Evolutionary conservation across 2,113 vertebrate species (phyloP).

Genomic region (Tachysurus vachellii): DNA sequence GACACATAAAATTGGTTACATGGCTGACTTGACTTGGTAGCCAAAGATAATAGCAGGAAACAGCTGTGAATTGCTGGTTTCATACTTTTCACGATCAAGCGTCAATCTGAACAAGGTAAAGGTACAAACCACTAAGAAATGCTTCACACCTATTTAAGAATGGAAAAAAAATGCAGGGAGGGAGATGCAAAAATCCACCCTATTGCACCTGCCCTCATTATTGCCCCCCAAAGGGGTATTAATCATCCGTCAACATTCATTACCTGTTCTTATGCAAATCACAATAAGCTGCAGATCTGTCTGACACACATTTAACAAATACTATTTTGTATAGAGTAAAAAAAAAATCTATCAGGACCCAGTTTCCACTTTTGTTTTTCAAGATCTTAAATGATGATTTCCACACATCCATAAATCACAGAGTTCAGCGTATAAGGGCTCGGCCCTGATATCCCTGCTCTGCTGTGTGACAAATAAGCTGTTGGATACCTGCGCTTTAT

Average conservation of each 20-base stretch:
- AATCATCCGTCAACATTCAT: slow-evolving; percentile 42
- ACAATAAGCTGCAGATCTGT: slow-evolving; percentile 23
- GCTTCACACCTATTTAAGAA: slow-evolving; percentile 38
- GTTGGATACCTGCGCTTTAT: slow-evolving; percentile 21
- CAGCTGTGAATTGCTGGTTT: slow-evolving; percentile 58
- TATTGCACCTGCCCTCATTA: no score
- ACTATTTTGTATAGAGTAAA: not conserved
- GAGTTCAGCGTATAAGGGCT: not conserved
- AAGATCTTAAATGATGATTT: not conserved
- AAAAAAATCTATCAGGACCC: slow-evolving; percentile 22
- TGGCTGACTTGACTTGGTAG: slow-evolving; percentile 54
- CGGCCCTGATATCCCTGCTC: not conserved
- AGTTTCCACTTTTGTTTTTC: slow-evolving; percentile 1
- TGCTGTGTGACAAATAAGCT: slow-evolving; percentile 22
- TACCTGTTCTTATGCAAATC: slow-evolving; percentile 38
- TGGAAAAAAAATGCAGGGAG: not conserved
- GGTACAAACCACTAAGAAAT: slow-evolving; percentile 38
- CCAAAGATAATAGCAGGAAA: slow-evolving; percentile 59
- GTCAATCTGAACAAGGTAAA: slow-evolving; percentile 49
- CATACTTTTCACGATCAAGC: slow-evolving; percentile 40
- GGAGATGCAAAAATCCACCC: slow-evolving; percentile 33
- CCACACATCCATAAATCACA: not conserved
- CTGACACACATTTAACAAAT: slow-evolving; percentile 44
- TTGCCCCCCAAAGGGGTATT: not conserved
- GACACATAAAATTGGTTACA: slow-evolving; percentile 61